Base-by-base conservation (phyloP, 2,888 invertebrate species). In the Chesias legatella region DNA sequence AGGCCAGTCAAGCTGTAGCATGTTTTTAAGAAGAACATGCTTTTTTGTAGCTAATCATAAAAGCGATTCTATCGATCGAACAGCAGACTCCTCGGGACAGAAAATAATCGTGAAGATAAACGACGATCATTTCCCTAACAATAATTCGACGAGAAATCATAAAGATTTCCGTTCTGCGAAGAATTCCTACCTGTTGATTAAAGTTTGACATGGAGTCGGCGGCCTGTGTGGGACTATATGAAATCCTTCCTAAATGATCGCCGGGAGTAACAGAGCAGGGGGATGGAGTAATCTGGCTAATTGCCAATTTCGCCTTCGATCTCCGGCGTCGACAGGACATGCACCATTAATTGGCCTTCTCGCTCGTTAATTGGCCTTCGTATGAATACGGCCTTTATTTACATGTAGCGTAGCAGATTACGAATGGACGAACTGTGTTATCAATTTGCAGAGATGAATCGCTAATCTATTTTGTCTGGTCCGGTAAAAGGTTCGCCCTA, bases 291-390 rank as follows among this genome's bases (percentile, higher is more conserved):
- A 79, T 74, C 67, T 66, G 56, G 58, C 71, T 82, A 80, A 83
- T 85, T 78, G 83, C 58, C 85, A 84, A 85, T 84, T 77, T 77
- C 56, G 65, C 57, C 54, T 77, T 80, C 77, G 73, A 83, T 84
- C 76, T 83, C 84, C 83, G 84, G 79, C 37, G 53, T 61, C 52
- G 53, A 55, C 63, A 63, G 64, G 63, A 65, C 61, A 62, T 61
- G 60, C 56, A 58, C 61, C 52, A 67, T 73, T 66, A 63, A n/a
- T n/a, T n/a, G n/a, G n/a, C n/a, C n/a, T n/a, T n/a, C 64, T 48
- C 58, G 58, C 51, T 64, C 51, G 64, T 60, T 70, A 71, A 74
- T 71, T 68, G 64, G 53, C 50, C 58, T 62, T 65, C 64, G 63
- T 61, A 50, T 65, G 60, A 53, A 54, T 50, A 44, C 42, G 51